phyloP scores from a whole-genome alignment of 92 coral and sea anemone genomes.

The Epizoanthus ramosus region DNA sequence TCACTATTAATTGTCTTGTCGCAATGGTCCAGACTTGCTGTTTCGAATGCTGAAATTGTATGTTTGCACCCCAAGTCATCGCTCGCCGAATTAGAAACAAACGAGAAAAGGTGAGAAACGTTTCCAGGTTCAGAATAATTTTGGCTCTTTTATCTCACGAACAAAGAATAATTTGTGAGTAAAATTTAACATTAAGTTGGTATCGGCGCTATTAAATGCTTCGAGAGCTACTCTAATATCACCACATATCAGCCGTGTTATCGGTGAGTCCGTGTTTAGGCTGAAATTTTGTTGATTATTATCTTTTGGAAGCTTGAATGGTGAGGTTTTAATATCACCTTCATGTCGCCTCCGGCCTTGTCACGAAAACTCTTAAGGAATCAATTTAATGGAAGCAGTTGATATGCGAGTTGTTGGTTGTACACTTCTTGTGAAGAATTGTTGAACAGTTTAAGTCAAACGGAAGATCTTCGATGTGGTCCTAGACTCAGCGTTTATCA shows the following conservation, averaged over 20 bases:
- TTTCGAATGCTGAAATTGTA: constrained; percentile 7
- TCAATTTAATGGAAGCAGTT: constrained; percentile 20
- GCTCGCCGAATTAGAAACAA: constrained; percentile 8
- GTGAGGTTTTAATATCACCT: constrained; percentile 38
- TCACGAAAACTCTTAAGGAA: constrained; percentile 48
- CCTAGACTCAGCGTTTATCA: constrained; percentile 29
- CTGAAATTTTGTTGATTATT: constrained; percentile 39
- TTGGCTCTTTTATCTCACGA: not conserved
- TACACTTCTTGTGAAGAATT: not conserved
- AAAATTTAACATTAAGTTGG: not conserved
- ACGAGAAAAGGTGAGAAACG: not conserved
- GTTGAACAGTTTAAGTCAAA: not conserved
- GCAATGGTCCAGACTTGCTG: constrained; percentile 16
- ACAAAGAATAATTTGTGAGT: not conserved
- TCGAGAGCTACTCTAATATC: constrained; percentile 26
- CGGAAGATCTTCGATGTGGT: constrained; percentile 32
- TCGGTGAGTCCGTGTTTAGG: constrained; percentile 47
- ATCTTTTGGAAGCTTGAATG: constrained; percentile 39
- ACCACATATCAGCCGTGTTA: constrained; percentile 35
- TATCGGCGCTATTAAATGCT: not conserved
- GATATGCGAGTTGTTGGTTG: constrained; percentile 8
- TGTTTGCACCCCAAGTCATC: not conserved
- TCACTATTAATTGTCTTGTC: constrained; percentile 22
- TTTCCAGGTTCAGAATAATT: not conserved
- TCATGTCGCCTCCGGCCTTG: constrained; percentile 37